Conservation (phyloP, 2,888 invertebrate species). For the Phytoseiulus persimilis region DNA sequence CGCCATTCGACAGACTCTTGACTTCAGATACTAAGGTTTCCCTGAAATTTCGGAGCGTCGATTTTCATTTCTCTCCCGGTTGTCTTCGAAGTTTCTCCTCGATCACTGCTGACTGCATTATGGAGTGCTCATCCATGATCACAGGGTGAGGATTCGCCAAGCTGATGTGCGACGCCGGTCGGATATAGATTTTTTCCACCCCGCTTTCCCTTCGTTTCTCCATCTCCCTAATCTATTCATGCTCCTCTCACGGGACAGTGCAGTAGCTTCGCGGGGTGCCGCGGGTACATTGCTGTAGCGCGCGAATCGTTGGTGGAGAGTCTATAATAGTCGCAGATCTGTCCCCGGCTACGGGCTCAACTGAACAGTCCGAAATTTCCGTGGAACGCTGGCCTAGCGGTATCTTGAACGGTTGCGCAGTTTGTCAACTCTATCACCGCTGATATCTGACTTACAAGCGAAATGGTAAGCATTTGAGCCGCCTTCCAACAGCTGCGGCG, state of each 20-base stretch:
- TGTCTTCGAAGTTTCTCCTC: too few relatives aligned
- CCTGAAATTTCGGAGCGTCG: too few relatives aligned
- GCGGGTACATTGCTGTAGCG: background rate
- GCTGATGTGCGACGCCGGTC: too few relatives aligned
- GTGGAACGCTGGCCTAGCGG: background rate
- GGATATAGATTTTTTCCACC: background rate
- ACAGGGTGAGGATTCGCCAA: too few relatives aligned
- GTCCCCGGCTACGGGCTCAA: background rate
- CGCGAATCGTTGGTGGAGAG: background rate
- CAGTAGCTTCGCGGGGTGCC: background rate
- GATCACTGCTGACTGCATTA: too few relatives aligned
- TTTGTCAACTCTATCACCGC: background rate
- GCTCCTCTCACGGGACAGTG: background rate
- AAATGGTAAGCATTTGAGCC: background rate
- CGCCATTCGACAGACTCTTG: too few relatives aligned
- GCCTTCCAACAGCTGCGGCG: background rate
- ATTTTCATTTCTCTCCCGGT: too few relatives aligned
- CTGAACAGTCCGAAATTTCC: background rate
- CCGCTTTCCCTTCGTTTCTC: slow-evolving; percentile 39
- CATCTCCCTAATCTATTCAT: slow-evolving; percentile 24
- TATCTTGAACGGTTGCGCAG: background rate
- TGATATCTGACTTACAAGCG: background rate
- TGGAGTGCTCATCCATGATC: too few relatives aligned
- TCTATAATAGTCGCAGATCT: background rate
- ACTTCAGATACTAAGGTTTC: too few relatives aligned